phyloP scores from a whole-genome alignment of 2,797 vertebrate genomes.

The Acanthopagrus latus region DNA sequence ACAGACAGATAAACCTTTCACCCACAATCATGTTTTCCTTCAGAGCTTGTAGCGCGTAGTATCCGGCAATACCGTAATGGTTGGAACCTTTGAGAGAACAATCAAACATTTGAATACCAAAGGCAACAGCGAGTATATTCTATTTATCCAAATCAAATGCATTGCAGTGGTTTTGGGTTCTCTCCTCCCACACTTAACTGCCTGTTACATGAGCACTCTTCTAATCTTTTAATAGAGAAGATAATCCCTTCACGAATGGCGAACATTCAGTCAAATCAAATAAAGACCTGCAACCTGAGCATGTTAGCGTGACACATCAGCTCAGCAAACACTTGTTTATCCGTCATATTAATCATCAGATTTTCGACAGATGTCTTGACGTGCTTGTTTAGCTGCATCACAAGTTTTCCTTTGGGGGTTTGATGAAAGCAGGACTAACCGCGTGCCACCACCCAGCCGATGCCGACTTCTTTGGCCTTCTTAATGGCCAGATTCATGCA shows the following conservation, averaged over 20 bases:
- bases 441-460: conserved; percentile 86
- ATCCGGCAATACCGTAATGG: conserved; percentile 86
- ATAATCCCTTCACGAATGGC: not conserved
- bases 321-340: not conserved
- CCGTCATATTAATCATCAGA: not conserved
- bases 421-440: conserved; percentile 64
- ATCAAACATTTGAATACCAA: not conserved
- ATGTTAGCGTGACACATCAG: not conserved
- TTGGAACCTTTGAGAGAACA: conserved; percentile 80
- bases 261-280: not conserved
- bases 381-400: too few species aligned
- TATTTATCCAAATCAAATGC: too few species aligned
- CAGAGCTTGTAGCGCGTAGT: conserved; percentile 84
- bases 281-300: conserved; percentile 4
- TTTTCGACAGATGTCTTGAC: not conserved
- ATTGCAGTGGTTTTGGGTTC: not conserved
- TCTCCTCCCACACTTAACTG: not conserved
- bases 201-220: conserved; percentile 9
- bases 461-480: conserved; percentile 83
- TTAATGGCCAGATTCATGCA: conserved; percentile 86
- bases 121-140: too few species aligned
- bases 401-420: not conserved
- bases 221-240: not conserved
- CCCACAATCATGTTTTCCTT: conserved; percentile 87
- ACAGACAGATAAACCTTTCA: conserved; percentile 21